Base-by-base conservation (phyloP, 2,888 invertebrate genomes). In the Plagodis pulveraria region DNA sequence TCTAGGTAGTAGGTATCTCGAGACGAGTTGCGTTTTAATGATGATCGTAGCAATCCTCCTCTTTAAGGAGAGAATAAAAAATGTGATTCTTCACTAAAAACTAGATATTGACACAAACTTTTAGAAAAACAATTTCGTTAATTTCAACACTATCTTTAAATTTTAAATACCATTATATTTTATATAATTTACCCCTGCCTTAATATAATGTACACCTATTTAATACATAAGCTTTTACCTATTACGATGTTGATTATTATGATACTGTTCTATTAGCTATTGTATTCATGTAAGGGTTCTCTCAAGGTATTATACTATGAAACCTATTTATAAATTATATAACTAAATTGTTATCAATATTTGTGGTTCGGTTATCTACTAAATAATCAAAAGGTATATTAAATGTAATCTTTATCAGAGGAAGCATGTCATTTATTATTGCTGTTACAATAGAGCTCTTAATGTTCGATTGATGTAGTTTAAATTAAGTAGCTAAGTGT, bases 171-270 rank as follows among this genome's bases (percentile, higher is more conserved):
- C 81, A 68, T 81, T 68, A 84, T 90, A 88, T 90, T 90, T 89
- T 90, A 77, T 88, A 87, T 88, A 70, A 62, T 88, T 90, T 89
- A 89, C 86, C 83, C 89, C 84, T 80, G 83, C 84, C 82, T 86
- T 86, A 81, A 67, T 73, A 81, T 78, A 80, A 80, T 74, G 72
- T 84, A 81, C 74, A 78, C 74, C 72, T 80, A 80, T 74, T 83
- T 54, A 81, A 70, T 22, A 36, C 36, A 36, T 85, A 89, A 88
- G 90, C 89, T 90, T 91, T 87, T 90, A 85, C 78, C 86, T 87
- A 85, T 91, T 91, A 91, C 89, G 82, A 89, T 90, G 91, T 92
- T 92, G 89, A 91, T 86, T 91, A 89, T 86, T 90, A 81, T 77
- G 78, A 84, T 87, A 87, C 83, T 80, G 79, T 74, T 79, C 76